Evolutionary conservation across 2,113 vertebrate species (phyloP), one percentile per base, ranked within the genome.

Genomic region (Upupa epops): DNA sequence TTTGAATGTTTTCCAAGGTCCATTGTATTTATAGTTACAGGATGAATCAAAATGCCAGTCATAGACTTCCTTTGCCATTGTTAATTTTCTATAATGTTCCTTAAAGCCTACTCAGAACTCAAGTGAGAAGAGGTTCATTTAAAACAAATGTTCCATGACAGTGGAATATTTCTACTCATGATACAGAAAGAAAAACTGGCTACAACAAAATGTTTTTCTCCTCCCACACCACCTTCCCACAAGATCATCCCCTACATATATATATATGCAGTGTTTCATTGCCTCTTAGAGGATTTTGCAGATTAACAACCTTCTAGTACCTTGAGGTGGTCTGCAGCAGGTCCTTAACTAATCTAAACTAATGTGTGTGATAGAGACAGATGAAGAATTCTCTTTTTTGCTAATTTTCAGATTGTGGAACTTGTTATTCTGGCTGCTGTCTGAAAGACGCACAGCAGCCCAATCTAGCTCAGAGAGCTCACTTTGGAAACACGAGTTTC

Each of bases 21-120:
- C 9, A 40, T 45, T 93, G n/a, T n/a, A 72, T 73, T 92, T 94
- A 92, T 84, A 92, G 73, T 55, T 66, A 52, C 11, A 45, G 46
- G 29, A 84, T 86, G 31, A 93, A 84, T 73, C 56, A 92, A 92
- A 90, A 66, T 87, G 29, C 73, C 83, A 90, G 17, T 20, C 19
- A 19, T 5, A 58, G 40, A n/a, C 55, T 63, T 65, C 31, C 11
- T 58, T 74, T 81, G 32, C 13, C 46, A 52, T 1, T 75, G 36
- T n/a, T 59, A 88, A 82, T 5, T 51, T 65, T n/a, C 63, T 25
- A 59, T 31, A 70, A 82, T 37, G 84, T 84, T 86, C 42, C 42
- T 79, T 93, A 71, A 75, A 88, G 24, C 18, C 25, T 60, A 29
- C 52, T 75, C 34, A 90, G 76, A 69, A 79, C 9, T 36, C 49